Evolutionary conservation across 2,113 vertebrate genomes (phyloP), one percentile per base, ranked within the genome.

Genomic region (Hypanus sabinus): DNA sequence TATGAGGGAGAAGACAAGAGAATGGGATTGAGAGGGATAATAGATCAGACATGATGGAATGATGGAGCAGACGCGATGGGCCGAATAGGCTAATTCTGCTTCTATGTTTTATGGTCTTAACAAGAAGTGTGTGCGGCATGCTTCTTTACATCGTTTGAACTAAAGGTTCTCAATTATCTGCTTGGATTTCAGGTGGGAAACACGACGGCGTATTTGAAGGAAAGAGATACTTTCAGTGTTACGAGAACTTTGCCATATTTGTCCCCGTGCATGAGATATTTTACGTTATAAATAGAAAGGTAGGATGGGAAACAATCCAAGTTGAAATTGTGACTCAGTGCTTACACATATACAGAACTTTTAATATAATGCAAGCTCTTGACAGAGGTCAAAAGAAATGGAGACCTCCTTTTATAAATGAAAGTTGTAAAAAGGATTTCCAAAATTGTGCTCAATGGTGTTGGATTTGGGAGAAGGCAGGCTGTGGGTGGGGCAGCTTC

Each of bases 161-260:
- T 85, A 57, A 85, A 57, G 46, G 22, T 85, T 27, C 81, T 85
- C 24, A 30, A 57, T 36, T 73, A 20, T 90, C 30, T 90, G 85
- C n/a, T 65, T 62, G 85, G 65, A 46, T 81, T 81, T 6, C 85
- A 94, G 94, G 94, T 76, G 94, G 94, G 33, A 65, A 22, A 33
- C 94, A 94, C 27, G 71, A 90, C 27, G 85, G 94, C 16, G 55
- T 57, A 0, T 91, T 91, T n/a, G 55, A 77, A 71, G 94, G 71
- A 33, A 94, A 94, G 94, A 65, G 85, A 60, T 94, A 94, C 71
- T 90, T 87, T 24, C 81, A 94, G 85, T 94, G 94, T 75, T 94
- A 87, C 27, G 70, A 91, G 65, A 91, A 92, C 94, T 94, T 85
- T 76, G 94, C 68, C 68, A 71, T 90, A 57, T 91, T 94, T 94